phyloP scores from a whole-genome alignment of 2,797 vertebrate species.

The Peromyscus nudipes region DNA sequence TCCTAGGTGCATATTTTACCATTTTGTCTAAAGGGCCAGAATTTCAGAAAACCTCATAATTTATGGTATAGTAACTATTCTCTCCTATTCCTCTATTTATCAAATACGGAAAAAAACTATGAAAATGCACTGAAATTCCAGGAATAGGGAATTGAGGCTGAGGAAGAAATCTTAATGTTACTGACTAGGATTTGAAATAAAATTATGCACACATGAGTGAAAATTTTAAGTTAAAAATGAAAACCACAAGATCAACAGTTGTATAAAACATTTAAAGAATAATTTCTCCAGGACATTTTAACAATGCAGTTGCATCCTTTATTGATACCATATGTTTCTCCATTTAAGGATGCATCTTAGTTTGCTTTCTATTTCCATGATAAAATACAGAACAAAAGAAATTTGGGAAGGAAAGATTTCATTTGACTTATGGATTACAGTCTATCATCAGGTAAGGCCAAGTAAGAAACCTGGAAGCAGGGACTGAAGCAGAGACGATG shows the following conservation, averaged over 20 bases:
- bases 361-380: background rate
- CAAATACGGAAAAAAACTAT: background rate
- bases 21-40: background rate
- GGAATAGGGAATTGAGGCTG: accelerated
- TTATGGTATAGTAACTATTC: background rate
- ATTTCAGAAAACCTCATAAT: background rate
- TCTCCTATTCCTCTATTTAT: background rate
- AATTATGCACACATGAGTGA: background rate
- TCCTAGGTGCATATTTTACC: background rate
- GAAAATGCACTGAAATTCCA: background rate
- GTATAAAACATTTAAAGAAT: background rate
- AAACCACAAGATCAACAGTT: background rate
- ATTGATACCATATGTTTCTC: background rate
- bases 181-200: background rate
- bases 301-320: background rate
- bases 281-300: background rate
- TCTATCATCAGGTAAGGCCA: background rate
- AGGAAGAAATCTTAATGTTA: background rate
- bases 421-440: background rate
- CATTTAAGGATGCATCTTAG: background rate
- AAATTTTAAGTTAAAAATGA: background rate
- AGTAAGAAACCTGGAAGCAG: background rate
- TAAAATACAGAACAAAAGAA: background rate
- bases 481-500: background rate
- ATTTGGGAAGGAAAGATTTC: background rate